These are phyloP conservation scores for Lipotes vexillifer DNA, from an alignment of 2,113 vertebrate genomes.

Conservation along the genomic window DNA sequence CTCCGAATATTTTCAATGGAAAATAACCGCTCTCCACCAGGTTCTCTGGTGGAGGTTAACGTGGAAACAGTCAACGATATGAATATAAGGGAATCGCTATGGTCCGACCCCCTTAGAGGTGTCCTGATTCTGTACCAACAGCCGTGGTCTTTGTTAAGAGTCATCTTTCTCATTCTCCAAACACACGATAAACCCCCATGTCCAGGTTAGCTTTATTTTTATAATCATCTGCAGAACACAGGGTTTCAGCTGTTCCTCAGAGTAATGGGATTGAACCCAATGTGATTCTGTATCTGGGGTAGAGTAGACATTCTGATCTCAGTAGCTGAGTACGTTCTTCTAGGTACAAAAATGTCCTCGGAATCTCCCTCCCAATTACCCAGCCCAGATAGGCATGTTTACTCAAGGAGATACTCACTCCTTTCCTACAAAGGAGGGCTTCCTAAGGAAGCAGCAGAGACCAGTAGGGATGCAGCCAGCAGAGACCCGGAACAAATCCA, in stretches of 20 bases:
- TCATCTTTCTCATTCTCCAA: not conserved
- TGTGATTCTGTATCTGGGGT: not conserved
- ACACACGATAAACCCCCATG: not conserved
- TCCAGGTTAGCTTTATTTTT: not conserved
- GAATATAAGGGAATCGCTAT: fast-evolving
- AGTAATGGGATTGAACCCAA: not conserved
- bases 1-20: not conserved
- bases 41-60: too few species aligned
- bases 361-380: not conserved
- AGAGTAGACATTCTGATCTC: not conserved
- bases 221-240: not conserved
- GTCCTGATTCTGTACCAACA: not conserved
- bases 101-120: not conserved
- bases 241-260: not conserved
- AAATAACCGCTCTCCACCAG: not conserved
- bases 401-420: not conserved
- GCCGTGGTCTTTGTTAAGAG: not conserved
- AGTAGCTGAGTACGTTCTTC: not conserved
- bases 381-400: not conserved
- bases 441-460: not conserved
- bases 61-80: fast-evolving
- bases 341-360: not conserved
- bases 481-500: not conserved
- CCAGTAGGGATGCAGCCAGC: not conserved
- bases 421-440: not conserved